A percentile compares a stretch with the other conserved stretches of the same genome.
Conservation (phyloP, 2,797 vertebrate species). For the Xenentodon cancila region DNA sequence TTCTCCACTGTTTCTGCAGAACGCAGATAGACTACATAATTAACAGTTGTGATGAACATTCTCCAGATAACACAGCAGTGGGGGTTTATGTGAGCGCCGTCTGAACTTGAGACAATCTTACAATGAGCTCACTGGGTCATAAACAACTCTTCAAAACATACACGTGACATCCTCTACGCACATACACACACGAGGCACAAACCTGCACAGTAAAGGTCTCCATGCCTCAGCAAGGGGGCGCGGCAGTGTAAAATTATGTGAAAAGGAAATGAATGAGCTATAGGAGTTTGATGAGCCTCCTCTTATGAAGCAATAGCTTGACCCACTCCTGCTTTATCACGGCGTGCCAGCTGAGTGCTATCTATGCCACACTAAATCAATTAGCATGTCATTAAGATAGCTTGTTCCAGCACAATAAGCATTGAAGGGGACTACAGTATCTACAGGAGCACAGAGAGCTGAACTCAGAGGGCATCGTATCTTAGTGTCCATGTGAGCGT, state of each 20-base stretch:
- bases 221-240: constrained; percentile 45
- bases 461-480: constrained; percentile 67
- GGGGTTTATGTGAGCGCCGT: constrained; percentile 22
- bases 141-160: constrained; percentile 23
- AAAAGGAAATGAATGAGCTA: constrained; percentile 60
- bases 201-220: constrained; percentile 56
- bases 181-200: constrained; percentile 22
- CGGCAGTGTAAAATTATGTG: constrained; percentile 67
- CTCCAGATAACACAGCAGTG: constrained; percentile 55
- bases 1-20: constrained; percentile 83
- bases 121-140: constrained; percentile 43
- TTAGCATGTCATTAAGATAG: constrained; percentile 79
- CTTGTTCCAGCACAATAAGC: constrained; percentile 74
- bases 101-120: constrained; percentile 34
- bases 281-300: constrained; percentile 70
- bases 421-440: constrained; percentile 75
- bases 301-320: constrained; percentile 68
- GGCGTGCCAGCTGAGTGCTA: constrained; percentile 76
- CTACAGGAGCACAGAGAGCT: constrained; percentile 52
- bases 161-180: constrained; percentile 1
- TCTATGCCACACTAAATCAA: constrained; percentile 79
- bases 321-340: constrained; percentile 81
- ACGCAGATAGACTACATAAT: constrained; percentile 83
- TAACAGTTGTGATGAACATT: constrained; percentile 82
- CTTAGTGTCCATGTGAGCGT: constrained; percentile 51